Evolutionary conservation across 1,140 invertebrate species (phyloP), one percentile per base, ranked within the genome.

Genomic region (Helicoverpa armigera): DNA sequence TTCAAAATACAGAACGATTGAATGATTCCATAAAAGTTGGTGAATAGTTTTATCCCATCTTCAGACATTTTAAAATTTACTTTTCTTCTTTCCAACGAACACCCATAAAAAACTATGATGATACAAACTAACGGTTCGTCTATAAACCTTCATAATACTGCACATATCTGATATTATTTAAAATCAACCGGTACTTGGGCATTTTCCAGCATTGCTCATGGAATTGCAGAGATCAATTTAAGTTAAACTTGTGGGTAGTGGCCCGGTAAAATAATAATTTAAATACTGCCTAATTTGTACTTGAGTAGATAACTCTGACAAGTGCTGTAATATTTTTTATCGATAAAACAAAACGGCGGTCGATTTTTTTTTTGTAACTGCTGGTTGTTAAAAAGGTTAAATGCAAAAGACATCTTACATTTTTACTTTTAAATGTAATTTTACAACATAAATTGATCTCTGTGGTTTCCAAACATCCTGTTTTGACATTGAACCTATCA

Each of bases 401-500:
- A 5, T 43, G 5, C 7, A 7, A 43, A 43, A 43, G 9, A 43
- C 9, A 43, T 43, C 35, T 43, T 43, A 43, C 35, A 43, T 43
- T 43, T 43, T 43, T 9, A 43, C 35, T 43, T 43, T 43, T 43
- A 43, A 43, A 9, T 1, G 5, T 16, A 69, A 12, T n/a, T 56
- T 75, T 67, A 14, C 18, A 43, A 50, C 51, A 61, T 53, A 10
- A 14, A 54, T 53, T 53, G 16, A 61, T 67, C 61, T 67, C 75
- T 50, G 9, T 12, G 35, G 10, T 51, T 77, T 61, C 12, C 48
- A 43, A 76, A 53, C 60, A 53, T 23, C 53, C 16, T 53, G 61
- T 65, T 65, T 67, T 65, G 76, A 78, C 76, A 78, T 79, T 79
- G 61, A 79, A 79, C 76, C 65, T 58, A 79, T 79, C 76, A 79